Conservation (phyloP, 2,888 invertebrate genomes). For the Ellobium chinense region DNA sequence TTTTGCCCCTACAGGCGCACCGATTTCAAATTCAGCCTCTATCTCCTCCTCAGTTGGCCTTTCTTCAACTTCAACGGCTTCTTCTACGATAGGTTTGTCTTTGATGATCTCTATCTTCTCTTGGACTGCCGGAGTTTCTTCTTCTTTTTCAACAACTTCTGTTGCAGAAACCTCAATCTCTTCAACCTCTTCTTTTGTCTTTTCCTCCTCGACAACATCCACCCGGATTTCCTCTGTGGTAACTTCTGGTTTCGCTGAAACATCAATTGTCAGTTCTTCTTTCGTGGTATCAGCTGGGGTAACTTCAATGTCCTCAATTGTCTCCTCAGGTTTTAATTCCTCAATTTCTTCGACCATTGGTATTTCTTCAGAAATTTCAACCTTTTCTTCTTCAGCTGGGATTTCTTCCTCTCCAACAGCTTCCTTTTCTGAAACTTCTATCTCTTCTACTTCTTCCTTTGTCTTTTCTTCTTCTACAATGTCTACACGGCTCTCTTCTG, state of each 20-base stretch:
- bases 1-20: slow-evolving; percentile 43
- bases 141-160: slow-evolving; percentile 24
- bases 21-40: slow-evolving; percentile 71
- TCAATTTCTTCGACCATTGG: slow-evolving; percentile 19
- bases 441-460: neutral
- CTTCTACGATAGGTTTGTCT: slow-evolving; percentile 43
- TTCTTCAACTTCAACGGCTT: slow-evolving; percentile 33
- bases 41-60: slow-evolving; percentile 64
- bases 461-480: neutral
- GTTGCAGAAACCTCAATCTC: slow-evolving; percentile 69
- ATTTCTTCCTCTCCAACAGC: neutral
- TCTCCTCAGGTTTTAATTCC: slow-evolving; percentile 23
- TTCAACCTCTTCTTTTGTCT: slow-evolving; percentile 42
- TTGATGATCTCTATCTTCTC: slow-evolving; percentile 22
- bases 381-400: slow-evolving; percentile 61
- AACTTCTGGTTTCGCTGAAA: slow-evolving; percentile 35
- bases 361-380: slow-evolving; percentile 62
- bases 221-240: slow-evolving; percentile 80
- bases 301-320: slow-evolving; percentile 67
- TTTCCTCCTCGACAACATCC: slow-evolving; percentile 75
- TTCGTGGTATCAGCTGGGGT: slow-evolving; percentile 36
- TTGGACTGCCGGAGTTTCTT: too few species aligned
- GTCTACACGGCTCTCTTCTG: neutral
- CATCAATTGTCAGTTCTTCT: slow-evolving; percentile 36
- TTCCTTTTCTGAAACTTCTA: neutral